A percentile compares a stretch with the other conserved stretches of the same genome.
Evolutionary conservation across 2,113 vertebrate genomes (phyloP).

Genomic region (Tychaedon coryphoeus): DNA sequence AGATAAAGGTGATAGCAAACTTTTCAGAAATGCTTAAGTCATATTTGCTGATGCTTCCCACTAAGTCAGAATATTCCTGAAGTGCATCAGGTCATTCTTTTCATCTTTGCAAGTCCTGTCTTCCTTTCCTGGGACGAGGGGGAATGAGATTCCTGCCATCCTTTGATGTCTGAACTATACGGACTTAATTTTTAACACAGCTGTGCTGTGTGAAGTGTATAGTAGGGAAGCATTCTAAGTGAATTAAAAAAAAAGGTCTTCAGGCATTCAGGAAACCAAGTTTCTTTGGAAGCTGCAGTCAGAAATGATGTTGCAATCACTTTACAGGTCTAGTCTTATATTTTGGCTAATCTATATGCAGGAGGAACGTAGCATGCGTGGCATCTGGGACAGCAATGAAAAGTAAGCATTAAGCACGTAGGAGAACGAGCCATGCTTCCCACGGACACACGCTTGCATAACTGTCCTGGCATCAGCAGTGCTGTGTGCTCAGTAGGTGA

Average conservation of each 20-base stretch:
- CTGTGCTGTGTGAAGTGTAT: not conserved
- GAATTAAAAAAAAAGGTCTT: not conserved
- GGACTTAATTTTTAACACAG: slow-evolving; percentile 34
- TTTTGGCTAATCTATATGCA: not conserved
- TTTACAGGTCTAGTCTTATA: not conserved
- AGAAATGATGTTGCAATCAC: not conserved
- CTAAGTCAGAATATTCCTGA: not conserved
- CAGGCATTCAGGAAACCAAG: not conserved
- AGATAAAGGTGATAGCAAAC: not conserved
- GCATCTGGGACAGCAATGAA: not conserved
- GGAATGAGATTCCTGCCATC: not conserved
- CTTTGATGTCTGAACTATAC: not conserved
- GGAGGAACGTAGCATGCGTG: not conserved
- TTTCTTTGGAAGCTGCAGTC: not conserved
- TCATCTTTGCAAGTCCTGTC: not conserved
- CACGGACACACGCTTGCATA: not conserved
- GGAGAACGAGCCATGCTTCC: not conserved
- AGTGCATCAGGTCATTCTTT: slow-evolving; percentile 6
- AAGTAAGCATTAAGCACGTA: not conserved
- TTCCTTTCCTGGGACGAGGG: not conserved
- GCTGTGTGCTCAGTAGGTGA: not conserved
- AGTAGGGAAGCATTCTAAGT: not conserved
- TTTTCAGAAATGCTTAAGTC: not conserved
- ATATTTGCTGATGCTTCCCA: not conserved
- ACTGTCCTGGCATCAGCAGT: not conserved